A percentile compares a stretch with the other conserved stretches of the same genome.
phyloP scores from a whole-genome alignment of 2,888 invertebrate species.

The Euspilapteryx auroguttella region DNA sequence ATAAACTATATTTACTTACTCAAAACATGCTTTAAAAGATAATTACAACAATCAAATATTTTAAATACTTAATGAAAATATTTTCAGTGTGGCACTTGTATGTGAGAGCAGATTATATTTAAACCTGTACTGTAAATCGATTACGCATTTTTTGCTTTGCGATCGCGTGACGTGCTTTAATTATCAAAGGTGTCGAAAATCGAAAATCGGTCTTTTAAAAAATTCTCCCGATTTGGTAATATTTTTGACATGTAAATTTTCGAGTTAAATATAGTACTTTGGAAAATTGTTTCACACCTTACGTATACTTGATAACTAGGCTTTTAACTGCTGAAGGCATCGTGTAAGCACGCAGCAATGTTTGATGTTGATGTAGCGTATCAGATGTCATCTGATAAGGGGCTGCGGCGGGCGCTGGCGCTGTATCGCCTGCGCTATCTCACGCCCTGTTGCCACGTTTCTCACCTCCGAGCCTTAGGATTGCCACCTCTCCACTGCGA shows the following conservation, averaged over 20 bases:
- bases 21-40: no score
- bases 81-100: no score
- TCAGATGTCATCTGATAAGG: slow-evolving; percentile 1
- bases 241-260: slow-evolving; percentile 30
- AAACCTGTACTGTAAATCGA: slow-evolving; percentile 46
- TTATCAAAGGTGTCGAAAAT: slow-evolving; percentile 54
- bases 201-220: slow-evolving; percentile 39
- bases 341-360: not conserved
- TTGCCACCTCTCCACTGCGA: slow-evolving; percentile 33
- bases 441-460: slow-evolving; percentile 51
- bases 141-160: slow-evolving; percentile 37
- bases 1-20: no score
- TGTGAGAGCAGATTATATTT: no score
- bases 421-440: slow-evolving; percentile 40
- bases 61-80: no score
- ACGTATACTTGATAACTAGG: not conserved
- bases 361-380: slow-evolving; percentile 2
- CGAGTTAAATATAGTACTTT: not conserved
- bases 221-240: slow-evolving; percentile 18
- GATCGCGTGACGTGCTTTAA: slow-evolving; percentile 51
- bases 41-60: no score
- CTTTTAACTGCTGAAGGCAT: not conserved
- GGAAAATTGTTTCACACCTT: slow-evolving; percentile 1
- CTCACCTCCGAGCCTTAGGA: slow-evolving; percentile 41
- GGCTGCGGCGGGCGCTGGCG: slow-evolving; percentile 12